These are phyloP conservation scores for Fistularia tabacaria DNA, from an alignment of 2,797 vertebrate genomes.

Conservation along the genomic window DNA sequence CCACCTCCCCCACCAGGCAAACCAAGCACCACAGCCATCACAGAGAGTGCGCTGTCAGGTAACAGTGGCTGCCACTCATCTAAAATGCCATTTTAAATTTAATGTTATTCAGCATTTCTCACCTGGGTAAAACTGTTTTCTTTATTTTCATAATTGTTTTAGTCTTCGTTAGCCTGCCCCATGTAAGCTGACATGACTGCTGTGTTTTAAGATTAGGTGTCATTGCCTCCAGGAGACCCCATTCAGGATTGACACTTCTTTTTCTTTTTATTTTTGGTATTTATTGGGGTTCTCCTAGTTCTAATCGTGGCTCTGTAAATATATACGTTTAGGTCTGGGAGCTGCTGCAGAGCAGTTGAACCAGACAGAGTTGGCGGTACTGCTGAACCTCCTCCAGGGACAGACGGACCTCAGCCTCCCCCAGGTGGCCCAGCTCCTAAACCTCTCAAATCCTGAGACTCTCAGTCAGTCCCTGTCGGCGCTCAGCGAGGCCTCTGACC, in stretches of 20 bases:
- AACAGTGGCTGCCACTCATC: slow-evolving; percentile 14
- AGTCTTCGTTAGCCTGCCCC: not conserved
- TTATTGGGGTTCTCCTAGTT: not conserved
- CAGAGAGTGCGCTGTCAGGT: slow-evolving; percentile 72
- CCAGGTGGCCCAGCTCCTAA: slow-evolving; percentile 93
- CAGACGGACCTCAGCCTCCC: slow-evolving; percentile 91
- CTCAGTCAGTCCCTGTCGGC: slow-evolving; percentile 89
- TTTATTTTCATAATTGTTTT: not conserved
- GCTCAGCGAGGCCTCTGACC: slow-evolving; percentile 82
- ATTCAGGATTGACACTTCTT: not conserved
- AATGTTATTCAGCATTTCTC: no score
- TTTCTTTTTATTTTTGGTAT: not conserved
- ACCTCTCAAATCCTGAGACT: slow-evolving; percentile 86
- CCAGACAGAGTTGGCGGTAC: slow-evolving; percentile 91
- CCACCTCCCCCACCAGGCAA: slow-evolving; percentile 66
- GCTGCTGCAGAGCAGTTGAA: slow-evolving; percentile 94
- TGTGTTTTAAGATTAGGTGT: no score
- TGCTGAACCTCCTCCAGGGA: slow-evolving; percentile 94
- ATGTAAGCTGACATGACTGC: no score
- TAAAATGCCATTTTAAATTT: no score
- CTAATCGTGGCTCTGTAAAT: slow-evolving; percentile 13
- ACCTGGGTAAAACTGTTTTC: not conserved
- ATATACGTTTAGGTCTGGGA: slow-evolving; percentile 76
- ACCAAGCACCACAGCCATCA: slow-evolving; percentile 49
- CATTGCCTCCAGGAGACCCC: no score